A percentile compares a stretch with the other conserved stretches of the same genome.
phyloP scores from a whole-genome alignment of 2,113 vertebrate species.

The Leucopsar rothschildi region DNA sequence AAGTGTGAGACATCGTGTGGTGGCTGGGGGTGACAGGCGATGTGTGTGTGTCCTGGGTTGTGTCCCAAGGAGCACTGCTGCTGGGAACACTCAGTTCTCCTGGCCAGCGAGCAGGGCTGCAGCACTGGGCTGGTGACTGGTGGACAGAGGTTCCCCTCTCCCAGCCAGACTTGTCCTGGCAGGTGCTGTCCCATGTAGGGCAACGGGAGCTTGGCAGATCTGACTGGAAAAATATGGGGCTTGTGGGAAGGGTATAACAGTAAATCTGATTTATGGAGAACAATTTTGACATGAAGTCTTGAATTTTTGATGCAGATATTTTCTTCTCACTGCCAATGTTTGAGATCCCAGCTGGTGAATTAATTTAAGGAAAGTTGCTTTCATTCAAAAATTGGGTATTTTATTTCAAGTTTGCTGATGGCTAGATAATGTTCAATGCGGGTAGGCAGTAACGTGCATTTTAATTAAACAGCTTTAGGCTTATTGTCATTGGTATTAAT shows the following conservation, averaged over 20 bases:
- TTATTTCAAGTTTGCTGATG: background rate
- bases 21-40: background rate
- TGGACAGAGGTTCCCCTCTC: background rate
- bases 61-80: background rate
- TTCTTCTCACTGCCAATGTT: background rate
- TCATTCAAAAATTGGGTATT: background rate
- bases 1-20: accelerated
- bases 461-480: background rate
- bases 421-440: accelerated
- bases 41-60: accelerated
- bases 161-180: background rate
- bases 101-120: background rate
- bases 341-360: background rate
- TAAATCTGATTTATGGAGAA: background rate
- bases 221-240: accelerated
- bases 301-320: background rate
- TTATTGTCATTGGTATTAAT: background rate
- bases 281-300: background rate
- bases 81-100: accelerated
- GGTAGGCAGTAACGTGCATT: background rate
- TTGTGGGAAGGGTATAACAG: background rate
- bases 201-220: background rate
- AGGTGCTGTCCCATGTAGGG: accelerated
- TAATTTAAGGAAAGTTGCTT: background rate
- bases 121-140: background rate